Evolutionary conservation across 2,888 invertebrate genomes (phyloP).

Genomic region (Polydesmus complanatus): DNA sequence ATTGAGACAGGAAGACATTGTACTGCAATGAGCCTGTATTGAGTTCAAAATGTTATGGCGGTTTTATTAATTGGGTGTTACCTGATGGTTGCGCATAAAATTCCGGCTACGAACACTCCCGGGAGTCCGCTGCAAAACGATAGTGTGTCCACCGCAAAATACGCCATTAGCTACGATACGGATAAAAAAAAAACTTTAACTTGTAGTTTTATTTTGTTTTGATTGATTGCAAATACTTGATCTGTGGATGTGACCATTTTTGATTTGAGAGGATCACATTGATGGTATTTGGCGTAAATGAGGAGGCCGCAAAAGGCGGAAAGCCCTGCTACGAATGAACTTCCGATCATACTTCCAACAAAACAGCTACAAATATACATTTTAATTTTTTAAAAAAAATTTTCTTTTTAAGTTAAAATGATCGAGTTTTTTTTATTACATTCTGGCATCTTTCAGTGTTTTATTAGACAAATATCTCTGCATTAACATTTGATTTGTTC

Average conservation of each 20-base stretch:
- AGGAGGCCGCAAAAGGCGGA: conserved; percentile 5
- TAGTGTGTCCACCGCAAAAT: conserved; percentile 13
- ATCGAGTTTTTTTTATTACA: neutral
- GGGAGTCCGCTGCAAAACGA: conserved; percentile 8
- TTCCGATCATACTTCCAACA: neutral
- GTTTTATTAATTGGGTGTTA: neutral
- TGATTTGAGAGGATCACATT: conserved; percentile 10
- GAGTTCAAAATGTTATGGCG: neutral
- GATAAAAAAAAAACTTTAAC: neutral
- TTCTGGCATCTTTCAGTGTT: conserved; percentile 9
- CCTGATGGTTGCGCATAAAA: conserved; percentile 12
- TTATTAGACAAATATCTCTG: conserved; percentile 10
- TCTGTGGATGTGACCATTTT: conserved; percentile 9
- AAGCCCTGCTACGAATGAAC: neutral
- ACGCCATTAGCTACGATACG: conserved; percentile 1
- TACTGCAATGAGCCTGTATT: neutral
- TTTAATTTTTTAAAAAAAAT: neutral
- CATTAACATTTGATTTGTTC: conserved; percentile 8
- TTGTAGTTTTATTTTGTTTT: neutral
- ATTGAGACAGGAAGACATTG: conserved; percentile 12
- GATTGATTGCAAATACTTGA: conserved; percentile 7
- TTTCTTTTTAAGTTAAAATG: neutral
- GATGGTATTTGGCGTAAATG: conserved; percentile 13
- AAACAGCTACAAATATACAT: neutral
- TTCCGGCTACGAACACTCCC: conserved; percentile 12